Evolutionary conservation across 2,888 invertebrate species (phyloP).

Genomic region (Melieria picta): DNA sequence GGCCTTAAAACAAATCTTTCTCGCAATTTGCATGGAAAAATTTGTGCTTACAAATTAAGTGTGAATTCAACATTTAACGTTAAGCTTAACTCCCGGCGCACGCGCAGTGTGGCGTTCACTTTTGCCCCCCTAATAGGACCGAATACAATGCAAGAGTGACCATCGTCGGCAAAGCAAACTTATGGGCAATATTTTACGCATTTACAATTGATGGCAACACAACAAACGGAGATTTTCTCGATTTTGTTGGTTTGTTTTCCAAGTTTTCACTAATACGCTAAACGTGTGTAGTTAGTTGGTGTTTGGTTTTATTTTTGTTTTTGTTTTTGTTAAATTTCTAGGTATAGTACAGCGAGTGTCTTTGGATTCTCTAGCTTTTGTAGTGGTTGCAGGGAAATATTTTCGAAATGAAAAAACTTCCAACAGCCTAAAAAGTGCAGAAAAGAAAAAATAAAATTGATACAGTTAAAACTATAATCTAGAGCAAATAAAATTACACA

Average conservation of each 20-base stretch:
- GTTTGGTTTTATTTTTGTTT: constrained; percentile 20
- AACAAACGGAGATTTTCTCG: too few relatives aligned
- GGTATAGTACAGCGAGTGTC: constrained; percentile 46
- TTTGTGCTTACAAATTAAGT: constrained; percentile 38
- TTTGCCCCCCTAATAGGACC: too few relatives aligned
- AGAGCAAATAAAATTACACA: background rate
- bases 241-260: too few relatives aligned
- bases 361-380: constrained; percentile 52
- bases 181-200: too few relatives aligned
- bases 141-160: too few relatives aligned
- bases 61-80: constrained; percentile 27
- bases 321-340: constrained; percentile 25
- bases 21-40: constrained; percentile 30
- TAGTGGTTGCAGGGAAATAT: constrained; percentile 31
- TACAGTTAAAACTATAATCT: constrained; percentile 26
- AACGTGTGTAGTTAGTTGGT: too few relatives aligned
- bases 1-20: constrained; percentile 41
- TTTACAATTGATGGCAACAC: too few relatives aligned
- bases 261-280: too few relatives aligned
- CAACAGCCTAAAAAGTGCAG: constrained; percentile 18
- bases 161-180: too few relatives aligned
- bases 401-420: constrained; percentile 12
- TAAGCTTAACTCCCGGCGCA: background rate
- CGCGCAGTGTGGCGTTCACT: too few relatives aligned
- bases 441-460: constrained; percentile 31